Evolutionary conservation across 2,113 vertebrate species (phyloP), one percentile per base, ranked within the genome.

Genomic region (Hydropotes inermis): DNA sequence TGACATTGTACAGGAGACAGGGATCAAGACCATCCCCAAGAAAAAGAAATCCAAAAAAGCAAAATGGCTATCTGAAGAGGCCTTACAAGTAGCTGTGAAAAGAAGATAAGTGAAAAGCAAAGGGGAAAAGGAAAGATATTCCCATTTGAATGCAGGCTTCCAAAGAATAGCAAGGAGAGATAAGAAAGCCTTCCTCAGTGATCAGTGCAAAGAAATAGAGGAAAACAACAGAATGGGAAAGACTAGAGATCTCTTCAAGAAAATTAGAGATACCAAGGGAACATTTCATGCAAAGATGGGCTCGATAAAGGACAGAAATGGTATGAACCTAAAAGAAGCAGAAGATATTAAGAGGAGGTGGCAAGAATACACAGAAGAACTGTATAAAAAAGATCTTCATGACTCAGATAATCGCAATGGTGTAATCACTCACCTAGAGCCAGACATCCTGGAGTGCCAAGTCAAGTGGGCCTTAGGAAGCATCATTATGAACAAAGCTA

Each of bases 371-470:
- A 67, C 33, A 67, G 61, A 64, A 17, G 15, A 67, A 67, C 61
- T 5, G 7, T n/a, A 67, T 33, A n/a, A 10, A 67, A n/a, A n/a
- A 9, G 7, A 67, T 10, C 33, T 67, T 67, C 33, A 9, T 0
- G 16, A n/a, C 61, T 33, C 3, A n/a, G 61, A 67, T n/a, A 67
- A 67, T n/a, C 33, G 19, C 0, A 16, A 67, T 10, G 61, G 61
- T 67, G 33, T 67, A 7, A 67, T n/a, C 61, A n/a, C 16, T 9
- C 16, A 19, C 61, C 7, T 67, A 67, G 33, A 67, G 30, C 61
- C 61, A 64, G 61, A 19, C 61, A 64, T 67, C 7, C 16, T 67
- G 61, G 16, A 67, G 5, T n/a, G 61, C 4, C 16, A 67, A n/a
- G 33, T 67, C 61, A 67, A 19, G 16, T 67, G 61, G 61, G 16